Conservation (phyloP, 2,113 vertebrate species). For the Microtus ochrogaster region DNA sequence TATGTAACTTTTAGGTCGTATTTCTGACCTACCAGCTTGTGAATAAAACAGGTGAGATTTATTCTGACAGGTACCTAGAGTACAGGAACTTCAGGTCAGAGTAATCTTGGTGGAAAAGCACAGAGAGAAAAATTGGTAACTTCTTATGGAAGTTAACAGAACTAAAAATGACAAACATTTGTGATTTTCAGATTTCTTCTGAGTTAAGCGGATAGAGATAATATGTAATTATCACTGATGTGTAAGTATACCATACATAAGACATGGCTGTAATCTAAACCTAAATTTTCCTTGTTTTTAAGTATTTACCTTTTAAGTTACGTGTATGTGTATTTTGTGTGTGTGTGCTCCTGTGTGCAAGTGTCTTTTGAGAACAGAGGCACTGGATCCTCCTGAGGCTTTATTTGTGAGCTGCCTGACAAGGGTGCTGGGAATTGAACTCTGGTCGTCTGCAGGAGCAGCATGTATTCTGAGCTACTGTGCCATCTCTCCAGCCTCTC, state of each 20-base stretch:
- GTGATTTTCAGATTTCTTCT: conserved; percentile 50
- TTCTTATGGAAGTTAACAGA: neutral
- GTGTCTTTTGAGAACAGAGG: neutral
- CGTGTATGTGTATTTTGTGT: neutral
- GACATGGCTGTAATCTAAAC: conserved; percentile 50
- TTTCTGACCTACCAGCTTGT: no score
- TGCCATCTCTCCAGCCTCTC: neutral
- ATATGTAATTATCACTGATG: conserved; percentile 3
- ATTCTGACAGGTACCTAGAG: neutral
- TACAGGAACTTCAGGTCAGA: conserved; percentile 17
- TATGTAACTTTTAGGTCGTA: no score
- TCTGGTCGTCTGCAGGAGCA: neutral
- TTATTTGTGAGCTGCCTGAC: neutral
- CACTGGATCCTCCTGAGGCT: neutral
- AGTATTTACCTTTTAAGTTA: neutral
- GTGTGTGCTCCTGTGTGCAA: neutral
- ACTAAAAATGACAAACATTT: neutral
- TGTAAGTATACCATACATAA: conserved; percentile 28
- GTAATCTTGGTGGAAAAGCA: neutral
- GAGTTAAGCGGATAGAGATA: conserved; percentile 32
- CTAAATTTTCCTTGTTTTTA: conserved; percentile 50
- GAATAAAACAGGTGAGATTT: no score
- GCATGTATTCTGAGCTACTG: neutral
- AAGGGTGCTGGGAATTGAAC: neutral
- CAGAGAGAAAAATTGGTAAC: conserved; percentile 13